A percentile compares a stretch with the other conserved stretches of the same genome.
These are phyloP conservation scores for Chelidonichthys spinosus DNA, from an alignment of 2,797 vertebrate species.

Conservation along the genomic window DNA sequence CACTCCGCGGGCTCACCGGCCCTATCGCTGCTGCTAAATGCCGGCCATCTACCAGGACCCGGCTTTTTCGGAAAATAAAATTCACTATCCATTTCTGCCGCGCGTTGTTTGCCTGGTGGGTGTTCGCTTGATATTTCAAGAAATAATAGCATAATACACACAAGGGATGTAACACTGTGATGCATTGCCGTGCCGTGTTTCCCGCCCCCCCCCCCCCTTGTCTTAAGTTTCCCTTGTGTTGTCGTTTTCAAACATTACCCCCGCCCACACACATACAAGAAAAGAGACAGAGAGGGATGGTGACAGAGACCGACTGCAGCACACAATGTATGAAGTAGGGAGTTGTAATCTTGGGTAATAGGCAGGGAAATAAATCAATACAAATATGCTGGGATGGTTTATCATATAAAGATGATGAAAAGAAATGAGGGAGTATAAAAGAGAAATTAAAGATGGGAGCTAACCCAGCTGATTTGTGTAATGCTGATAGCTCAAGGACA, in stretches of 20 bases:
- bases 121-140: constrained; percentile 70
- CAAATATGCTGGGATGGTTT: constrained; percentile 62
- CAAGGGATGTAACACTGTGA: constrained; percentile 66
- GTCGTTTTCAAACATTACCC: constrained; percentile 76
- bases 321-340: constrained; percentile 61
- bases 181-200: constrained; percentile 65
- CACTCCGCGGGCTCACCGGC: constrained; percentile 61
- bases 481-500: constrained; percentile 66
- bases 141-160: constrained; percentile 74
- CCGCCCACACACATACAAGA: constrained; percentile 64
- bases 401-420: constrained; percentile 71
- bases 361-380: constrained; percentile 61
- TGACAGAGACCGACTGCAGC: constrained; percentile 66
- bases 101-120: constrained; percentile 62
- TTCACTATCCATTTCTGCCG: constrained; percentile 38
- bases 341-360: constrained; percentile 70
- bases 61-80: constrained; percentile 43
- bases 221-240: constrained; percentile 71
- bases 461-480: constrained; percentile 63
- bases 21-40: constrained; percentile 54
- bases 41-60: constrained; percentile 41
- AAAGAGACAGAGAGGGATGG: constrained; percentile 38
- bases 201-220: constrained; percentile 61
- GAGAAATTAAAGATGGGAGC: constrained; percentile 62
- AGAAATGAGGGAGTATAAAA: constrained; percentile 62